Evolutionary conservation across 2,888 invertebrate species (phyloP).

Genomic region (Cerastis rubricosa): DNA sequence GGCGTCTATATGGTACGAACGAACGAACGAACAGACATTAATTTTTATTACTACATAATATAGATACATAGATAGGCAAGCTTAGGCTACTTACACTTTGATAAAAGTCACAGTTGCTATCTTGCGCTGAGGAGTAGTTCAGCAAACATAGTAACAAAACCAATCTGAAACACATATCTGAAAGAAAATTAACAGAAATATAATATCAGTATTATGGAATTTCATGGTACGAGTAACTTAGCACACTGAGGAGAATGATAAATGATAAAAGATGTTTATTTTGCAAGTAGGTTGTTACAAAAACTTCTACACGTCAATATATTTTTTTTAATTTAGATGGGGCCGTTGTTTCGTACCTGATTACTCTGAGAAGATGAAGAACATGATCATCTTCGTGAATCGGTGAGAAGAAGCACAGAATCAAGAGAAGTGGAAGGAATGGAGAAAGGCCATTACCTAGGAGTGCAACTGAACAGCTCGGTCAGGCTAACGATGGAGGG

Average conservation of each 20-base stretch:
- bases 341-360: too few relatives aligned
- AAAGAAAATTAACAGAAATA: conserved; percentile 14
- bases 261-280: too few relatives aligned
- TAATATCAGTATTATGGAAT: not conserved
- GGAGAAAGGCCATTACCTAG: not conserved
- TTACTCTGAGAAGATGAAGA: too few relatives aligned
- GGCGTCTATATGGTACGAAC: too few relatives aligned
- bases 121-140: conserved; percentile 69
- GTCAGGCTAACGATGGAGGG: not conserved
- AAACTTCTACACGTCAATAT: too few relatives aligned
- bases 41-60: too few relatives aligned
- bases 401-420: not conserved
- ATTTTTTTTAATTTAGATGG: too few relatives aligned
- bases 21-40: too few relatives aligned
- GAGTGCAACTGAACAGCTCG: not conserved
- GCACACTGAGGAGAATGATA: not conserved
- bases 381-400: not conserved
- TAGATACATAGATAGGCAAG: not conserved
- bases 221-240: not conserved
- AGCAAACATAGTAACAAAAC: conserved; percentile 45
- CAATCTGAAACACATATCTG: conserved; percentile 50
- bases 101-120: conserved; percentile 84
- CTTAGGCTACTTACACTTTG: conserved; percentile 76
- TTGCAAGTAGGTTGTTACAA: too few relatives aligned
- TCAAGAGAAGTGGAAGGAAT: not conserved